A percentile compares a stretch with the other conserved stretches of the same genome.
These are phyloP conservation scores for Plebejus argus DNA, from an alignment of 2,888 invertebrate species.

Conservation along the genomic window DNA sequence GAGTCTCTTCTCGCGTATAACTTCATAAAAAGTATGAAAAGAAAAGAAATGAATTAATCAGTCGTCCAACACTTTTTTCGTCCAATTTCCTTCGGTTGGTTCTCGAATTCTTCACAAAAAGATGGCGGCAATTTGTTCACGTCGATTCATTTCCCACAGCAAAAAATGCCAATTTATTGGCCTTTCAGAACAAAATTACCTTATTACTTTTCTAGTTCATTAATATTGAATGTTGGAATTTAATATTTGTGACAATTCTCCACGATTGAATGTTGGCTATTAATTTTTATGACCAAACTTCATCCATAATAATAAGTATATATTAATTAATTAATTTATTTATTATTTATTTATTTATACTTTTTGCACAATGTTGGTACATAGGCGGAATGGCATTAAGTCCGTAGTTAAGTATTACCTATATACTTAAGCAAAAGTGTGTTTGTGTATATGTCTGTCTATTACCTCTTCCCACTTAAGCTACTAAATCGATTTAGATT, in stretches of 20 bases:
- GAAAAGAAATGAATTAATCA: constrained; percentile 15
- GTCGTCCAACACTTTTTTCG: constrained; percentile 12
- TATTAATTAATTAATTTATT: too few relatives aligned
- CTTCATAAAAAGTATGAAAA: neutral
- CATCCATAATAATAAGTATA: too few relatives aligned
- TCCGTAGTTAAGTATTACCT: too few relatives aligned
- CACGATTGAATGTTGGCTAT: neutral
- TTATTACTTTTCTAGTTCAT: neutral
- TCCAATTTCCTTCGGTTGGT: neutral
- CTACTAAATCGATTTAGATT: neutral
- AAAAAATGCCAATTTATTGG: constrained; percentile 9
- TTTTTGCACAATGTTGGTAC: too few relatives aligned
- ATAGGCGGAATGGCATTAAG: too few relatives aligned
- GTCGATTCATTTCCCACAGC: neutral
- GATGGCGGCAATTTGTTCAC: neutral
- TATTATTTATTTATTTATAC: too few relatives aligned
- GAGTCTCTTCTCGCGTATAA: neutral
- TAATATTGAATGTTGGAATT: neutral
- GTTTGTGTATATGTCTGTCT: too few relatives aligned
- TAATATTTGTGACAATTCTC: neutral
- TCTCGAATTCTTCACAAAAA: neutral
- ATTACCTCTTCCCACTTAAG: too few relatives aligned
- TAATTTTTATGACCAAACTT: neutral
- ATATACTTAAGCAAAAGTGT: too few relatives aligned
- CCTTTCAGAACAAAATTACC: neutral